Base-by-base conservation (phyloP, 1,140 invertebrate genomes). In the Drosophila truncata region DNA sequence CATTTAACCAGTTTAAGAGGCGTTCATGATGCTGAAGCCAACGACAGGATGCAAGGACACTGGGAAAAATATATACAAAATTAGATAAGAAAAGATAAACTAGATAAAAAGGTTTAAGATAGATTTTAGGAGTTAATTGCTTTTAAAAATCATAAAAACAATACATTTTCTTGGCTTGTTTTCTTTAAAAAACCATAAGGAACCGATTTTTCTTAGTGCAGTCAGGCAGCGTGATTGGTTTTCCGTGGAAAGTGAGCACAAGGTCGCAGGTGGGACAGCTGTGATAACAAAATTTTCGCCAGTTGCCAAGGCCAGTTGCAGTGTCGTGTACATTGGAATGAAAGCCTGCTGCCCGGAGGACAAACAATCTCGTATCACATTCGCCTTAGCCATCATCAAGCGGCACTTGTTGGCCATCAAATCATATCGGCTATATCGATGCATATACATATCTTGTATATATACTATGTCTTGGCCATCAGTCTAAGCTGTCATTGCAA, bases 1-100 rank as follows among this genome's bases (percentile, higher is more conserved):
- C 83, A 88, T 83, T 87, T 87, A 87, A 88, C 67, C 80, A 80
- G 84, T 83, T 73, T 83, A 77, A 88, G 74, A 76, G 71, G 79
- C 76, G 83, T 76, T 55, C 63, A 78, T 54, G 33, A 78, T 25
- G 37, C 62, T 35, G 29, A 20, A 47, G 23, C 25, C 58, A 74
- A 42, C 31, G 46, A 23, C 75, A 80, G 83, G 71, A 79, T 87
- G 58, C 46, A 57, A 23, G 3, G 37, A n/a, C 67, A 46, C 44
- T 52, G 14, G 3, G 2, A 20, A 16, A 69, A 47, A 49, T n/a
- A 6, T 1, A 2, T 13, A 2, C 0, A 27, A 5, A 37, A 25
- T 5, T 2, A 1, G 0, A 35, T 23, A 37, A 2, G 7, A 2
- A 18, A n/a, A 3, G 1, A 18, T 6, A 16, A 35, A 16, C 0